Percentiles rank a stretch among this genome's conserved stretches.
These are phyloP conservation scores for Panopea generosa DNA, from an alignment of 2,888 invertebrate species.

Conservation along the genomic window DNA sequence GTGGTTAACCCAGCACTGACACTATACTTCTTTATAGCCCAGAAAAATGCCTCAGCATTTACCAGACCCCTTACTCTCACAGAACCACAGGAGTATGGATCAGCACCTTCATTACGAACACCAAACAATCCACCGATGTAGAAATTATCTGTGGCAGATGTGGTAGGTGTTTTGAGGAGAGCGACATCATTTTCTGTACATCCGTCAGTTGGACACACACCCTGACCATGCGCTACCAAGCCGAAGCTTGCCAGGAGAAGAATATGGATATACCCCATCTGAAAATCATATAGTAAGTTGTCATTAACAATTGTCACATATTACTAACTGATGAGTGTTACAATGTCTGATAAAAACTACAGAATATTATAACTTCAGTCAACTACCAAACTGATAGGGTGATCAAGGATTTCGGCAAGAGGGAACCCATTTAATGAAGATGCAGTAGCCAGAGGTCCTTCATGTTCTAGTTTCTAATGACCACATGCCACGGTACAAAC, in stretches of 20 bases:
- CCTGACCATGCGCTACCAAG: slow-evolving; percentile 39
- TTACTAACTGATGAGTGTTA: no score
- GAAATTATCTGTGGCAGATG: slow-evolving; percentile 57
- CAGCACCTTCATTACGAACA: slow-evolving; percentile 66
- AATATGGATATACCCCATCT: slow-evolving; percentile 42
- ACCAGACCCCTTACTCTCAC: slow-evolving; percentile 77
- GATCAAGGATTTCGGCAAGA: no score
- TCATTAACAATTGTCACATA: no score
- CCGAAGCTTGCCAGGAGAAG: slow-evolving; percentile 20
- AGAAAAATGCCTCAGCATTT: slow-evolving; percentile 84
- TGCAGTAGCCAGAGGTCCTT: no score
- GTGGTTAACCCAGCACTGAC: slow-evolving; percentile 6
- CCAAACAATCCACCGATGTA: slow-evolving; percentile 80
- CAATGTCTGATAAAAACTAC: no score
- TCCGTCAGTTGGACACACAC: slow-evolving; percentile 27
- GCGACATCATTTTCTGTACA: slow-evolving; percentile 56
- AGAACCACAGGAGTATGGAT: slow-evolving; percentile 67
- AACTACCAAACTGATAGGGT: no score
- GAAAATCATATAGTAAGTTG: slow-evolving; percentile 8
- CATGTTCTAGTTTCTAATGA: no score
- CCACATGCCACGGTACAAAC: no score
- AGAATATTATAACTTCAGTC: no score
- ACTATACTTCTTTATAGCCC: slow-evolving; percentile 79
- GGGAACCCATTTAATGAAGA: no score
- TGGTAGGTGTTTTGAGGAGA: slow-evolving; percentile 26